These are phyloP conservation scores for Anneissia japonica DNA, from an alignment of 35 echinoderm and acorn worm species.

Conservation along the genomic window DNA sequence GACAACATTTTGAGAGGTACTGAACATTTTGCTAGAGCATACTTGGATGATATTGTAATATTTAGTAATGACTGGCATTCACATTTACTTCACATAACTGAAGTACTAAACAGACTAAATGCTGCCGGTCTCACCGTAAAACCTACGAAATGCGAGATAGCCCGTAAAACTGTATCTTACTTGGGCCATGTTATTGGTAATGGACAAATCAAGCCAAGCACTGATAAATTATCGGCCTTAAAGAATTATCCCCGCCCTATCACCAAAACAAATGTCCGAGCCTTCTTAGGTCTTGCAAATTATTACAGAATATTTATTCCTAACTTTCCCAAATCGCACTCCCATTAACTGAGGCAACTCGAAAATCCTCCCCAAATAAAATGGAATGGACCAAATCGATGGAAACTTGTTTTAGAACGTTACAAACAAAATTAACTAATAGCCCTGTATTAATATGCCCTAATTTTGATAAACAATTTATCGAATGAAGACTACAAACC, in stretches of 20 bases:
- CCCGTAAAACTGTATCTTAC: neutral
- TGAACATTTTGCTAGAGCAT: constrained; percentile 29
- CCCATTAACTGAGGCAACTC: too few relatives aligned
- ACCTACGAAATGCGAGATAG: constrained; percentile 27
- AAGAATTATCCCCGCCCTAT: constrained; percentile 7
- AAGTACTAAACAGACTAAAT: constrained; percentile 5
- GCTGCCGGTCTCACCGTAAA: constrained; percentile 45
- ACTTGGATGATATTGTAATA: constrained; percentile 50
- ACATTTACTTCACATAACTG: constrained; percentile 25
- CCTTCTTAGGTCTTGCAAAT: constrained; percentile 8
- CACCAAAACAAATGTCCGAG: constrained; percentile 38
- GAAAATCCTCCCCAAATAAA: too few relatives aligned
- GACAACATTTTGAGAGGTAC: neutral
- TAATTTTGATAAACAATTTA: too few relatives aligned
- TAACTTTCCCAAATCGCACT: too few relatives aligned
- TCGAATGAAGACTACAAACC: too few relatives aligned
- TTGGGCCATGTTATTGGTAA: constrained; percentile 42
- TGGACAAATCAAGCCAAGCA: constrained; percentile 11
- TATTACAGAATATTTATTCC: constrained; percentile 22
- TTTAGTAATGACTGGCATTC: constrained; percentile 23
- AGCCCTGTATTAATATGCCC: too few relatives aligned
- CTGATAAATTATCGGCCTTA: constrained; percentile 35
- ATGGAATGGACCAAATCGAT: too few relatives aligned
- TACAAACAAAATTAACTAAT: too few relatives aligned
- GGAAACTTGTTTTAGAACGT: too few relatives aligned